Base-by-base conservation (phyloP, 1,140 invertebrate species). In the Trigoniulus corallinus region DNA sequence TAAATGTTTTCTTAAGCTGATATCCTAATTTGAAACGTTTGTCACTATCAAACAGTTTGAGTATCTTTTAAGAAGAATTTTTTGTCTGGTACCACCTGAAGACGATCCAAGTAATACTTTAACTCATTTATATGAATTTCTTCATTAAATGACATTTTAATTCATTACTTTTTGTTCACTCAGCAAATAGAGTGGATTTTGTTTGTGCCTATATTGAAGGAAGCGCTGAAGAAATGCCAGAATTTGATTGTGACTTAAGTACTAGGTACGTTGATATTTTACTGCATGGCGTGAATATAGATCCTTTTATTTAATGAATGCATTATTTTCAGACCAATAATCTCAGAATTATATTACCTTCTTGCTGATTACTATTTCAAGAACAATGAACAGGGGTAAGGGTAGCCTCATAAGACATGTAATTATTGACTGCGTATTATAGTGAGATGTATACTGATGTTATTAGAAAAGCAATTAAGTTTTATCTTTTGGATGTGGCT, bases 311-410 rank as follows among this genome's bases (percentile, higher is more conserved):
- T n/a, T n/a, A n/a, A n/a, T n/a, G n/a, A n/a, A n/a, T n/a, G 21
- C 42, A 24, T 21, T 24, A 7, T n/a, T 39, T 48, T 40, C 20
- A 53, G 51, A 49, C 51, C 54, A 1, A 53, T 67, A 3, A 58
- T 69, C 1, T 62, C 73, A 18, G 78, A 83, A 39, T 77, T 92
- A 42, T 95, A 85, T 64, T 95, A 92, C 63, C 69, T 94, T 1
- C 65, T 95, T 27, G 91, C 79, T 3, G 91, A 95, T 70, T 88
- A 84, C 70, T 82, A 93, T 66, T 91, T 94, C 61, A 96, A 95
- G 67, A 81, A 80, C 55, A 85, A 84, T 52, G 79, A 80, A 48
- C 62, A 61, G 73, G 71, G 71, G 71, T 75, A 56, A 68, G 62
- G 62, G 7, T 34, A 7, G 7, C 15, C 15, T 7, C 15, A 7